Base-by-base conservation (phyloP, 2,113 vertebrate genomes). In the Nymphicus hollandicus region DNA sequence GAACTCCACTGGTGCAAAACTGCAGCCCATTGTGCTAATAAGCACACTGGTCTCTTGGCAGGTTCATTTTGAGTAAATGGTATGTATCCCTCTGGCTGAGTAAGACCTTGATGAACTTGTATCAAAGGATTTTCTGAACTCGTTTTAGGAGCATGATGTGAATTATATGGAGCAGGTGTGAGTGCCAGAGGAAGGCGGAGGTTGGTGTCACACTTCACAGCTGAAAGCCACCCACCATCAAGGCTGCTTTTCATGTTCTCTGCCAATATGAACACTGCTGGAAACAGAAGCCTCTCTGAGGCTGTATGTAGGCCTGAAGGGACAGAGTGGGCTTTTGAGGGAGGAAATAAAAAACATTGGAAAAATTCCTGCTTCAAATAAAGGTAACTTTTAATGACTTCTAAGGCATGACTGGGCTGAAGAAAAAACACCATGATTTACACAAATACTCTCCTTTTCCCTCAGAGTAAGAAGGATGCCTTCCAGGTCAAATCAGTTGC, bases 41-140 rank as follows among this genome's bases (percentile, higher is more conserved):
- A 78, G 49, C 70, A 91, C 69, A 15, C 27, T 27, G 64, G 46
- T 27, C 37, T 39, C 65, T 46, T 37, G 63, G 52, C 58, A 66
- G 65, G 66, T 70, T 93, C 47, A 44, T 18, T 70, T 53, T 68
- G 80, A 71, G 66, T 44, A 66, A 78, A 83, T 64, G 5, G 58
- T 46, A 33, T 16, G 44, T 60, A 15, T 53, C 58, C 64, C 72
- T 58, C 63, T 85, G 46, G n/a, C 63, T 80, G 47, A 74, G 46
- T 5, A 70, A 70, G 72, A 88, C 74, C 83, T 85, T 4, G 22
- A 72, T 74, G 88, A 88, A 89, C 92, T 89, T 69, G 64, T 90
- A 95, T 96, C 95, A 96, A 97, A 97, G 95, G 76, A 6, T 66
- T 87, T 91, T 86, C 86, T 88, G 91, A 92, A 39, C 86, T 81